Conservation (phyloP, 1,140 invertebrate genomes). For the Rhyzopertha dominica region DNA sequence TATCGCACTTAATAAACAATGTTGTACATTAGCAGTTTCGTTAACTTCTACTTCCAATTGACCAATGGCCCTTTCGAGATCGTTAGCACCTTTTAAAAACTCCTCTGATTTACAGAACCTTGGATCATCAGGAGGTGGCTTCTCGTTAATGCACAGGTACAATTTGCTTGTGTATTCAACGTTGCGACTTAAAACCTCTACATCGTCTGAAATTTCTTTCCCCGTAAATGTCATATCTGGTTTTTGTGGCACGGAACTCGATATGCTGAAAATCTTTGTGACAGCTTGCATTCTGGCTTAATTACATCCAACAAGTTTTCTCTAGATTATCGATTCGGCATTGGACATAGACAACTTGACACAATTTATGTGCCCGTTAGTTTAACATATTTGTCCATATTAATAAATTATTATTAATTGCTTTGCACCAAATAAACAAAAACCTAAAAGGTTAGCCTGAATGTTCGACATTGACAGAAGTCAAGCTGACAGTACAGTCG, state of each 20-base stretch:
- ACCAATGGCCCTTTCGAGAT: conserved; percentile 22
- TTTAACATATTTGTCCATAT: neutral
- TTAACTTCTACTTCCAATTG: neutral
- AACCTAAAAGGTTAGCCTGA: no score
- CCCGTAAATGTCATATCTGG: conserved; percentile 17
- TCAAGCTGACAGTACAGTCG: no score
- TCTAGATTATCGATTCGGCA: neutral
- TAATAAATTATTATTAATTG: no score
- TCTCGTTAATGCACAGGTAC: conserved; percentile 33
- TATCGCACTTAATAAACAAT: neutral
- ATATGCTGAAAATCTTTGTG: conserved; percentile 19
- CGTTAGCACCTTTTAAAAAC: conserved; percentile 31
- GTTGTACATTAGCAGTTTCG: conserved; percentile 1
- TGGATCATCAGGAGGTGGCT: conserved; percentile 23
- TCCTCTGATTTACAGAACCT: conserved; percentile 33
- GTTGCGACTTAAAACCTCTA: conserved; percentile 23
- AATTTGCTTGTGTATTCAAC: conserved; percentile 31
- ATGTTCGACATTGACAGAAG: no score
- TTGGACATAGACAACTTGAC: conserved; percentile 1
- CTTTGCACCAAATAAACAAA: no score
- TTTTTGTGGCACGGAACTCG: conserved; percentile 14
- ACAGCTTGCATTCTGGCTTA: neutral
- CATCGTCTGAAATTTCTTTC: conserved; percentile 33
- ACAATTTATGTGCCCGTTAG: neutral
- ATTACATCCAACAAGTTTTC: neutral